These are phyloP conservation scores for Sus scrofa DNA, from an alignment of 2,113 vertebrate genomes.

Conservation along the genomic window DNA sequence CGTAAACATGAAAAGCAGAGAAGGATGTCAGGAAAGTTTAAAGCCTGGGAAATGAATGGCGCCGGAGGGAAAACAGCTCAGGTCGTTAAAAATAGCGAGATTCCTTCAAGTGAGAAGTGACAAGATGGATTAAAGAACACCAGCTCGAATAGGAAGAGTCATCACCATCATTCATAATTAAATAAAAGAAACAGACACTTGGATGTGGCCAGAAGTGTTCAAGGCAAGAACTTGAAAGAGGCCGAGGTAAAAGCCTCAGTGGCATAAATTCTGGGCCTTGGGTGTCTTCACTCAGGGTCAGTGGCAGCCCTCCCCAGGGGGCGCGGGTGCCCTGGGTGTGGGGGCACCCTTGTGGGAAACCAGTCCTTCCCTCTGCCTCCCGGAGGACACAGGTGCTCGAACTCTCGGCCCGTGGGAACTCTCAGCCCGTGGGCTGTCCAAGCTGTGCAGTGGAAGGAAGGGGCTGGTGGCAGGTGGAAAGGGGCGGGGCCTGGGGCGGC, in stretches of 20 bases:
- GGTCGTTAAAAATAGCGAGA: background rate
- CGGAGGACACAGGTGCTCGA: background rate
- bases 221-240: background rate
- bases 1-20: background rate
- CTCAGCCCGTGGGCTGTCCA: background rate
- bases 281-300: background rate
- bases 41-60: background rate
- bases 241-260: too few relatives aligned
- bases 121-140: constrained; percentile 20
- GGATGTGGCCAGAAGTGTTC: background rate
- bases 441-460: background rate
- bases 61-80: background rate
- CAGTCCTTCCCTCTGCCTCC: background rate
- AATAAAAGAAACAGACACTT: background rate
- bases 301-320: background rate
- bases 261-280: background rate
- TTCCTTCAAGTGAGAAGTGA: background rate
- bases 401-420: background rate
- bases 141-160: background rate
- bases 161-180: background rate
- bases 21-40: background rate
- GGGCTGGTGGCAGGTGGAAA: accelerated
- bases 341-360: accelerated
- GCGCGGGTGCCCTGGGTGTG: too few relatives aligned
- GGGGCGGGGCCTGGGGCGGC: accelerated